Evolutionary conservation across 1,140 invertebrate genomes (phyloP), one percentile per base, ranked within the genome.

Genomic region (Lepidotrigona ventralis): DNA sequence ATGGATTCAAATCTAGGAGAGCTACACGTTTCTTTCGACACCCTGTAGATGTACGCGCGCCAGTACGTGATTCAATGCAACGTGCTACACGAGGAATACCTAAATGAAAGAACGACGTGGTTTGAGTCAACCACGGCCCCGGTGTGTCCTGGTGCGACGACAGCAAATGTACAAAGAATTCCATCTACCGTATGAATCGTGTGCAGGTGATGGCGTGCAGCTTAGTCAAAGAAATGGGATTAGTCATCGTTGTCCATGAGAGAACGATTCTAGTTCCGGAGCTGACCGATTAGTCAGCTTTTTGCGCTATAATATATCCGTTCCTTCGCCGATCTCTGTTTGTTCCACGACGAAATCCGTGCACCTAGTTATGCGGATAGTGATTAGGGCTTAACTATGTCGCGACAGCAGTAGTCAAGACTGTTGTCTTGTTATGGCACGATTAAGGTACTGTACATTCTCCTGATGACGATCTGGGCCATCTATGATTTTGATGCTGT

Each of bases 11-110:
- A 8, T 46, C 39, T 14, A 70, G n/a, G 26, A 54, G 9, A 23
- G 2, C 15, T 54, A 33, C 46, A 17, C 23, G 54, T 75, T 88
- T 75, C 79, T 73, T 75, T 81, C 66, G 79, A 77, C 86, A 87
- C 85, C 86, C 69, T 79, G 64, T 88, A 83, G 69, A 88, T 58
- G 76, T 75, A 80, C 74, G 77, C 70, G 66, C 54, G 74, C 26
- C 23, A 12, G 64, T 87, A 90, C 90, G 90, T 91, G 91, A 92
- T 84, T 91, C 91, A 91, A 91, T 90, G 90, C 78, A 75, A 87
- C 81, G 76, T 79, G 85, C 79, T 71, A 68, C 80, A 66, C 68
- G 58, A 70, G 66, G 83, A 85, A 85, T 85, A 87, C 84, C 63
- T 87, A 88, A 90, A 85, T 89, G 73, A 89, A 87, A 72, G 53